These are phyloP conservation scores for Campoplex nolae DNA, from an alignment of 2,888 invertebrate species.

Conservation along the genomic window DNA sequence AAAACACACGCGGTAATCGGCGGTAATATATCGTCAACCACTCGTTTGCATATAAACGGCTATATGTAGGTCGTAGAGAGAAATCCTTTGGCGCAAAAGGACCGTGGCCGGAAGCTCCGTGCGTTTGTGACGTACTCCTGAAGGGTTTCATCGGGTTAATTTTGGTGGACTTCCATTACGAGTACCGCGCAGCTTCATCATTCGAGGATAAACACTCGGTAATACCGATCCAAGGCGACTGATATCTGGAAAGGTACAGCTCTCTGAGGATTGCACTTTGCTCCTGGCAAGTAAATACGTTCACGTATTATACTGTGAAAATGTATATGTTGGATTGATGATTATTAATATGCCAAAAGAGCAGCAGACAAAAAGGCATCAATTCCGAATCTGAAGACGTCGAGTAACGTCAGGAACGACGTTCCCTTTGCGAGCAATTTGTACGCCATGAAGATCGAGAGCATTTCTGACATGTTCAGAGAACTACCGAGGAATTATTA, in stretches of 20 bases:
- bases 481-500: constrained; percentile 58
- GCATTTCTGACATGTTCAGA: constrained; percentile 24
- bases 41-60: not conserved
- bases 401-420: not conserved
- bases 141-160: constrained; percentile 58
- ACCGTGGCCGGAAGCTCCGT: constrained; percentile 14
- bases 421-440: not conserved
- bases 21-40: not conserved
- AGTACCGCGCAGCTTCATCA: constrained; percentile 41
- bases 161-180: constrained; percentile 34
- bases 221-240: not conserved
- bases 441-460: not conserved
- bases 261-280: not conserved
- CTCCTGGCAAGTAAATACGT: not conserved
- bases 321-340: constrained; percentile 16
- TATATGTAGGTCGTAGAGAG: constrained; percentile 27
- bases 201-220: constrained; percentile 25
- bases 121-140: constrained; percentile 31
- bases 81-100: constrained; percentile 31
- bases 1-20: not conserved
- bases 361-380: not conserved
- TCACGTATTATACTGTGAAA: not conserved
- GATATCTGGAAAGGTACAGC: not conserved
- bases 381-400: not conserved
- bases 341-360: constrained; percentile 22